These are phyloP conservation scores for Oreonectes daqikongensis DNA, from an alignment of 2,797 vertebrate species.

Conservation along the genomic window DNA sequence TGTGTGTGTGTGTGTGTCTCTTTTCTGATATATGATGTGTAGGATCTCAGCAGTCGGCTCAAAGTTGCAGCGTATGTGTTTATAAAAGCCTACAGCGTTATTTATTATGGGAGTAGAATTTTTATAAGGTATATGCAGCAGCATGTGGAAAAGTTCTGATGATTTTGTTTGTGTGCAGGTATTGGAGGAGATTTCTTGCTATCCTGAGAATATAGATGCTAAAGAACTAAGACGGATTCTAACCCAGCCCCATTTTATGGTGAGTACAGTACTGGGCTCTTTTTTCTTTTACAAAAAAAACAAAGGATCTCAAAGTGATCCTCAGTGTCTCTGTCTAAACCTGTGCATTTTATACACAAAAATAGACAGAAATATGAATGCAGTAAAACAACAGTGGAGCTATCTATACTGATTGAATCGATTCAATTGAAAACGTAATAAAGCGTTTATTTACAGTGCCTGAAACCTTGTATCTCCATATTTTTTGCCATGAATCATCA, in stretches of 20 bases:
- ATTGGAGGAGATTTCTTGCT: slow-evolving; percentile 98
- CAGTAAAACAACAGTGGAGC: neutral
- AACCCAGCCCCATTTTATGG: slow-evolving; percentile 99
- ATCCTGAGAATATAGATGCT: slow-evolving; percentile 93
- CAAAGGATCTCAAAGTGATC: neutral
- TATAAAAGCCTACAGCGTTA: neutral
- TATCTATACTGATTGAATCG: too few relatives aligned
- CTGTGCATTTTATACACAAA: neutral
- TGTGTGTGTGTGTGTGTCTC: slow-evolving; percentile 9
- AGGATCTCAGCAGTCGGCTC: slow-evolving; percentile 27
- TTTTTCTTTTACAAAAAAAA: neutral
- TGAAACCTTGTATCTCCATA: too few relatives aligned
- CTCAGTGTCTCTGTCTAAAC: neutral
- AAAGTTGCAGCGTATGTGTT: slow-evolving; percentile 6
- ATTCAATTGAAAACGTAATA: too few relatives aligned
- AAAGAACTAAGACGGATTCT: slow-evolving; percentile 96
- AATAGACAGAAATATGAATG: neutral
- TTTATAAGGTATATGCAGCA: neutral
- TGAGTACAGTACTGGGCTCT: slow-evolving; percentile 69
- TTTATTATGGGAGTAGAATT: neutral
- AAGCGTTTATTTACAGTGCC: too few relatives aligned
- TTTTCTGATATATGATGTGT: slow-evolving; percentile 10
- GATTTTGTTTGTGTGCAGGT: slow-evolving; percentile 75
- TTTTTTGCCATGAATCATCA: too few relatives aligned
- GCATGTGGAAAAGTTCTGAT: slow-evolving; percentile 22